A percentile compares a stretch with the other conserved stretches of the same genome.
Conservation (phyloP, 2,113 vertebrate genomes). For the Neolamprologus hecqui region DNA sequence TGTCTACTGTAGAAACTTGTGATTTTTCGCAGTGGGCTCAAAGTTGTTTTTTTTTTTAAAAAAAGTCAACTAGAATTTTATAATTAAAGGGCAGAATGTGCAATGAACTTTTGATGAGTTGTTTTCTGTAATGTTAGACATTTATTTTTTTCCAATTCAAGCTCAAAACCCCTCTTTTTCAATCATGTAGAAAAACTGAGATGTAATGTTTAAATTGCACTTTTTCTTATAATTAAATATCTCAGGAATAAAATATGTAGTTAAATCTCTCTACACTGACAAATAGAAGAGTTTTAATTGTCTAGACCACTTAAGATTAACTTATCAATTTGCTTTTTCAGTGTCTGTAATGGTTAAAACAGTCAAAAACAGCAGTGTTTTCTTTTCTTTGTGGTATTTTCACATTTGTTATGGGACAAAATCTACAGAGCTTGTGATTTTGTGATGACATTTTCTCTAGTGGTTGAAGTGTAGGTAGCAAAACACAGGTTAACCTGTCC, state of each 20-base stretch:
- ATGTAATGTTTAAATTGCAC: neutral
- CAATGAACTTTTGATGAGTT: accelerated
- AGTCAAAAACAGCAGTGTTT: neutral
- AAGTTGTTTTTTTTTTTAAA: accelerated
- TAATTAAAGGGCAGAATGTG: neutral
- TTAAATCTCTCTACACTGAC: neutral
- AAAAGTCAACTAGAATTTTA: neutral
- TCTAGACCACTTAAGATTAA: neutral
- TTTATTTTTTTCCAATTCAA: neutral
- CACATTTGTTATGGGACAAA: neutral
- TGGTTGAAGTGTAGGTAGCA: neutral
- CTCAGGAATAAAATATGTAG: neutral
- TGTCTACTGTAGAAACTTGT: neutral
- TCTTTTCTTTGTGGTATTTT: neutral
- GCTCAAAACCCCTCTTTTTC: neutral
- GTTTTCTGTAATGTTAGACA: neutral
- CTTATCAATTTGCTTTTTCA: neutral
- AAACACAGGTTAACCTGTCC: neutral
- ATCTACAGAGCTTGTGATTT: neutral
- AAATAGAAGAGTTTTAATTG: neutral
- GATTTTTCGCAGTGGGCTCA: neutral
- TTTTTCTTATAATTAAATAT: neutral
- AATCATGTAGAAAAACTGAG: neutral
- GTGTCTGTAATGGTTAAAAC: neutral
- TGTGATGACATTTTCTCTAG: neutral